A percentile compares a stretch with the other conserved stretches of the same genome.
phyloP scores from a whole-genome alignment of 2,888 invertebrate genomes.

The Hirtodrosophila alboralis region DNA sequence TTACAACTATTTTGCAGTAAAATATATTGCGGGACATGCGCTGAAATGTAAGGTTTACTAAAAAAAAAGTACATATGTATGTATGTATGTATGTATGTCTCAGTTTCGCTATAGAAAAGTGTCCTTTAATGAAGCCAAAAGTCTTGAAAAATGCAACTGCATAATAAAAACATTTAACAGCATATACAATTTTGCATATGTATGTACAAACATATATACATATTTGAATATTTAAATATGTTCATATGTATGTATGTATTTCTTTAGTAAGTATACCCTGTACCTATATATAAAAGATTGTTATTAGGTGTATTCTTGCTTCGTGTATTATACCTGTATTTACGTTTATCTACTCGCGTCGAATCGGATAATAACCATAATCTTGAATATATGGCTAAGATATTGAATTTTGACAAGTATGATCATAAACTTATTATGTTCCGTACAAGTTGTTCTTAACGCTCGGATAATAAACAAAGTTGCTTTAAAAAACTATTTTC shows the following conservation, averaged over 20 bases:
- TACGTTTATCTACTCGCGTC: no score
- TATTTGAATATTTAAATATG: constrained; percentile 1
- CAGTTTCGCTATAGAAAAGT: constrained; percentile 27
- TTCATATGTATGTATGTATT: constrained; percentile 25
- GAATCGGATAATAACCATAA: no score
- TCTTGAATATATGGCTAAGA: no score
- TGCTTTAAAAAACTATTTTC: no score
- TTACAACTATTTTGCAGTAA: constrained; percentile 42
- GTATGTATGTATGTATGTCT: constrained; percentile 10
- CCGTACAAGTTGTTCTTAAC: no score
- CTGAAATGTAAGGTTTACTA: constrained; percentile 34
- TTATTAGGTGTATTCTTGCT: no score
- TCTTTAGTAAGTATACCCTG: neutral
- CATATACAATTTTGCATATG: constrained; percentile 33
- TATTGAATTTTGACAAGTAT: no score
- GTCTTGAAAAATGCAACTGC: constrained; percentile 70
- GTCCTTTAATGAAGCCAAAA: constrained; percentile 54
- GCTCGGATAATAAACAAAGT: no score
- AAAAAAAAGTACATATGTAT: constrained; percentile 27
- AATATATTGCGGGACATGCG: constrained; percentile 45
- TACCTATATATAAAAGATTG: no score
- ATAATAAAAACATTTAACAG: constrained; percentile 58
- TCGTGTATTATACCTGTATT: no score
- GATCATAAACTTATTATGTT: no score
- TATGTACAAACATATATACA: constrained; percentile 1